Evolutionary conservation across 2,888 invertebrate genomes (phyloP), one percentile per base, ranked within the genome.

Genomic region (Sesia bembeciformis): DNA sequence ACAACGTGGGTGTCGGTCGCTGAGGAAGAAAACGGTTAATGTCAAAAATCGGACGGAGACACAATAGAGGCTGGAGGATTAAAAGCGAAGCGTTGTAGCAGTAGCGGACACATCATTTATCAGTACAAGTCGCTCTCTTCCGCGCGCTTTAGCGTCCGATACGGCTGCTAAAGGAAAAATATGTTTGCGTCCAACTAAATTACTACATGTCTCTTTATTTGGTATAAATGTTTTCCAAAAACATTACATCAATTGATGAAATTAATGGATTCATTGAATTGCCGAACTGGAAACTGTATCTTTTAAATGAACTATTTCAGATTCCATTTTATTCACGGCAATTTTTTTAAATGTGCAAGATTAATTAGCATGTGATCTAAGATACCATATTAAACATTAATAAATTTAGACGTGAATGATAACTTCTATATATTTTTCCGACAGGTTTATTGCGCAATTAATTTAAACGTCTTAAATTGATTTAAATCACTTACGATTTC

Each of bases 11-110:
- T 78, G 81, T 77, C 66, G 65, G 69, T 57, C 70, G 67, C 69
- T 61, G 23, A 49, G 63, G 71, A 74, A 82, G 77, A 73, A 78
- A 84, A 80, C 76, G 75, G 78, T 76, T 71, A 69, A 76, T 70
- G 84, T 84, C 84, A 84, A 84, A 84, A 81, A 81, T 78, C 65
- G 72, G 82, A 81, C 76, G 73, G 69, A 69, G 70, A 84, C 82
- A 88, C 86, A 88, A 88, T 86, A 75, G 80, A 77, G 68, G 73
- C 63, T 68, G 62, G 76, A 79, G 83, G 80, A 83, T 87, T 89
- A 88, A 89, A 89, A 89, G 88, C 86, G 78, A 89, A 86, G 78
- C 78, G 78, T 65, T 89, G 89, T 89, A 81, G 76, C 80, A 73
- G 86, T 79, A 80, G 81, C 82, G 64, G 74, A 72, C 78, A 71